phyloP scores from a whole-genome alignment of 1,140 invertebrate genomes.

The Andricus grossulariae region DNA sequence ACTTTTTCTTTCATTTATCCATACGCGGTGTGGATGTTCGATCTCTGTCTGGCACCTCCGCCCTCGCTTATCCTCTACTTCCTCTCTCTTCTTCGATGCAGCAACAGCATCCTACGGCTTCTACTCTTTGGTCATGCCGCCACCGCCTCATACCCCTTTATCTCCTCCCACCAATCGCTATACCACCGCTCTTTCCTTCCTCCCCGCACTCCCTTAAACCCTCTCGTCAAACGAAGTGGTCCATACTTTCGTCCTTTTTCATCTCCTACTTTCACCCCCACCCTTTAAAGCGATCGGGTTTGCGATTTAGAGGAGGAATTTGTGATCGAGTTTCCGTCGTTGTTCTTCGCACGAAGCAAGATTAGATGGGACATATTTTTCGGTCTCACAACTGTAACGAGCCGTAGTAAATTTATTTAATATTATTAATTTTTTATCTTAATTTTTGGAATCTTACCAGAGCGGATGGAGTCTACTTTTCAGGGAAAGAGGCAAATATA shows the following conservation, averaged over 20 bases:
- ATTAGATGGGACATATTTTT: neutral
- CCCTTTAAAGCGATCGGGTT: neutral
- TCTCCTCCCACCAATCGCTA: slow-evolving; percentile 62
- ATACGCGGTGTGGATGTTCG: slow-evolving; percentile 32
- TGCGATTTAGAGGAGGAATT: slow-evolving; percentile 3
- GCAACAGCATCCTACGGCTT: slow-evolving; percentile 52
- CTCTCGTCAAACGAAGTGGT: slow-evolving; percentile 23
- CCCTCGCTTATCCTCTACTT: slow-evolving; percentile 29
- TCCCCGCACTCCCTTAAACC: neutral
- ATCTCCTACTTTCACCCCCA: neutral
- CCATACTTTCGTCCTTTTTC: slow-evolving; percentile 15
- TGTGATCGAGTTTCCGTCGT: slow-evolving; percentile 4
- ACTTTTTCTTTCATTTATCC: slow-evolving; percentile 39
- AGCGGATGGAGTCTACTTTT: too few relatives aligned
- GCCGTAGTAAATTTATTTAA: neutral
- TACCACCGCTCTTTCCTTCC: slow-evolving; percentile 23
- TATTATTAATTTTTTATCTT: slow-evolving; percentile 1
- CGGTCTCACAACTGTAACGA: neutral
- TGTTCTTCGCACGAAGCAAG: neutral
- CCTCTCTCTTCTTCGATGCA: slow-evolving; percentile 37
- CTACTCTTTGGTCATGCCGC: slow-evolving; percentile 63
- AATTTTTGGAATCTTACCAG: neutral
- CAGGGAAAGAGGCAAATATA: too few relatives aligned
- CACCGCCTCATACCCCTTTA: slow-evolving; percentile 63
- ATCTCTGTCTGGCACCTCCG: slow-evolving; percentile 34